Base-by-base conservation (phyloP, 2,113 vertebrate species). In the Nanorana parkeri region DNA sequence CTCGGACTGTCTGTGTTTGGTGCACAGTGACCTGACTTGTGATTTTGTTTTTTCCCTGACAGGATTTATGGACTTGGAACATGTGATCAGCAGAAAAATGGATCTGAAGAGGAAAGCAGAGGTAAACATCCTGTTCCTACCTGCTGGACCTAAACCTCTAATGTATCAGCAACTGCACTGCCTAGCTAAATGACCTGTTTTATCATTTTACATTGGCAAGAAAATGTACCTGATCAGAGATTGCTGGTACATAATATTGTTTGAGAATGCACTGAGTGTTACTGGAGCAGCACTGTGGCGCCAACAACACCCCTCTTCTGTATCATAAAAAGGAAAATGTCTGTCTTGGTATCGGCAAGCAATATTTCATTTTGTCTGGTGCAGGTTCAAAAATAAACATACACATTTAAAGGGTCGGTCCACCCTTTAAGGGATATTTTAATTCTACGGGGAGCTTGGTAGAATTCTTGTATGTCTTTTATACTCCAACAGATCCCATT, bases 41-140 rank as follows among this genome's bases (percentile, higher is more conserved):
- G 20, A 21, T 41, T 58, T 75, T 75, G 20, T 17, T 41, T 58
- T 75, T 11, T 82, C 67, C 1, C 28, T 76, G 88, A 8, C 69
- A 95, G 94, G 91, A 83, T 83, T 47, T n/a, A 68, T 91, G 84
- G 88, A 92, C 84, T 74, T 91, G 0, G 93, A 93, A 64, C 90
- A 89, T 8, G 69, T 88, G 78, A 81, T 92, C 86, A 90, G 85
- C 52, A 92, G 90, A 86, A 94, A 93, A 86, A 90, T 92, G 88
- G 90, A 90, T 47, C 85, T 95, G 23, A 90, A 91, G 77, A 90
- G 87, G 77, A 93, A 95, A 84, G 93, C 93, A 28, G 93, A 95
- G 92, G 94, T 94, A 91, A 92, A 80, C 21, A 0, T 63, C 1
- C 28, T 36, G 13, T 60, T 28, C n/a, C 19, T 20, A 17, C 58